These are phyloP conservation scores for Drosophila meridiana DNA, from an alignment of 2,888 invertebrate genomes.

Conservation along the genomic window DNA sequence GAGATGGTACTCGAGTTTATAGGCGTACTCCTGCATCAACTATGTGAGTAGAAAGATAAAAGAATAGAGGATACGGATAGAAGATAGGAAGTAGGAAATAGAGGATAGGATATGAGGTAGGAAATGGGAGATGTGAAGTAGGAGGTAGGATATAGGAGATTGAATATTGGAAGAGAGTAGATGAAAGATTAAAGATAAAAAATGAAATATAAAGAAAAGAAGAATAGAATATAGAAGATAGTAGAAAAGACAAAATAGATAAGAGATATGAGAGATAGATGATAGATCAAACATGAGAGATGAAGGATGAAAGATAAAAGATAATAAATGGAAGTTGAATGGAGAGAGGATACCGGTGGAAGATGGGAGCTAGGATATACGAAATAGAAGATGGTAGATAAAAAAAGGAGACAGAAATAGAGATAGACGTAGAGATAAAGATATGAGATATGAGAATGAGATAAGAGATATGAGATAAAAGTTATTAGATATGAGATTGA, in stretches of 20 bases:
- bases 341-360: too few species aligned
- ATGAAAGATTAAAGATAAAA: not conserved
- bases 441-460: too few species aligned
- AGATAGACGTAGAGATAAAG: too few species aligned
- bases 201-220: not conserved
- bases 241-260: too few species aligned
- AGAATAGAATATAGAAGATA: not conserved
- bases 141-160: too few species aligned
- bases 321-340: not conserved
- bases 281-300: not conserved
- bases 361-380: not conserved
- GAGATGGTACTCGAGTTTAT: slow-evolving; percentile 79
- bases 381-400: too few species aligned
- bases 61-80: not conserved
- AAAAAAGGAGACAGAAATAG: too few species aligned
- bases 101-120: not conserved
- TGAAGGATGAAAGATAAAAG: not conserved
- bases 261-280: not conserved
- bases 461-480: too few species aligned
- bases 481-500: too few species aligned
- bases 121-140: not conserved
- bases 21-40: slow-evolving; percentile 57
- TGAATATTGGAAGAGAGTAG: not conserved
- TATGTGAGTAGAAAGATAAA: slow-evolving; percentile 50
- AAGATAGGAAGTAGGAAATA: too few species aligned